These are phyloP conservation scores for Paraplagusia blochii DNA, from an alignment of 2,113 vertebrate genomes.

Conservation along the genomic window DNA sequence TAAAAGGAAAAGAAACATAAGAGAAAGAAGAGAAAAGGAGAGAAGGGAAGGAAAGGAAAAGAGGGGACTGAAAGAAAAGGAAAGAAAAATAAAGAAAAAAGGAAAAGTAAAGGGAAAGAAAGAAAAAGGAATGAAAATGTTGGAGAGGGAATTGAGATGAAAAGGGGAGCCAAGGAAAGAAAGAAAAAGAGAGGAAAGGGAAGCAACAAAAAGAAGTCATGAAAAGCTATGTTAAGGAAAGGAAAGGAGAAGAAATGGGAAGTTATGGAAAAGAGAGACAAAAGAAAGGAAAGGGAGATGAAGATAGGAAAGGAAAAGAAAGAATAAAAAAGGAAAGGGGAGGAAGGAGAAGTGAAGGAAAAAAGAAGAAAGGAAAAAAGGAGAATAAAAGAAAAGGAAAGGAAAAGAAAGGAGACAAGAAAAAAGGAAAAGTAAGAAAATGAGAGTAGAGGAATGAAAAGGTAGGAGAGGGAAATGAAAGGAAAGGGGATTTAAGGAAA, in stretches of 20 bases:
- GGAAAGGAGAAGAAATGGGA: constrained; percentile 5
- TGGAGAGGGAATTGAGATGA: too few relatives aligned
- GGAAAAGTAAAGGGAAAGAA: too few relatives aligned
- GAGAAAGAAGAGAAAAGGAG: constrained; percentile 7
- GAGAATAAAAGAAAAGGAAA: constrained; percentile 5
- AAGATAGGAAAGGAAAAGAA: constrained; percentile 7
- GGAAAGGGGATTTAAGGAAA: too few relatives aligned
- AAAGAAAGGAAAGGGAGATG: neutral
- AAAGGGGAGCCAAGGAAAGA: too few relatives aligned
- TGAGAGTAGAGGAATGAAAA: constrained; percentile 4
- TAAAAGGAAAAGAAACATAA: neutral
- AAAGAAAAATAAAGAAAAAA: too few relatives aligned
- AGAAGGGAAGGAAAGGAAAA: neutral
- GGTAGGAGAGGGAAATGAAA: constrained; percentile 9
- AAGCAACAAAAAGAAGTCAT: neutral
- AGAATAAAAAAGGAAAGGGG: neutral
- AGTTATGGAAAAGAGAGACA: too few relatives aligned
- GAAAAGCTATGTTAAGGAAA: too few relatives aligned
- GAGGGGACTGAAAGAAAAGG: too few relatives aligned
- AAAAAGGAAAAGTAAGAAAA: constrained; percentile 11
- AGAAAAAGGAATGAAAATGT: too few relatives aligned
- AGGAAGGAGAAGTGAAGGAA: neutral
- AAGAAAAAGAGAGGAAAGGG: constrained; percentile 5
- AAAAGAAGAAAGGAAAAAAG: constrained; percentile 11
- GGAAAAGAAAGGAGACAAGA: constrained; percentile 2